phyloP scores from a whole-genome alignment of 1,140 invertebrate species.

The Zophobas atratus region DNA sequence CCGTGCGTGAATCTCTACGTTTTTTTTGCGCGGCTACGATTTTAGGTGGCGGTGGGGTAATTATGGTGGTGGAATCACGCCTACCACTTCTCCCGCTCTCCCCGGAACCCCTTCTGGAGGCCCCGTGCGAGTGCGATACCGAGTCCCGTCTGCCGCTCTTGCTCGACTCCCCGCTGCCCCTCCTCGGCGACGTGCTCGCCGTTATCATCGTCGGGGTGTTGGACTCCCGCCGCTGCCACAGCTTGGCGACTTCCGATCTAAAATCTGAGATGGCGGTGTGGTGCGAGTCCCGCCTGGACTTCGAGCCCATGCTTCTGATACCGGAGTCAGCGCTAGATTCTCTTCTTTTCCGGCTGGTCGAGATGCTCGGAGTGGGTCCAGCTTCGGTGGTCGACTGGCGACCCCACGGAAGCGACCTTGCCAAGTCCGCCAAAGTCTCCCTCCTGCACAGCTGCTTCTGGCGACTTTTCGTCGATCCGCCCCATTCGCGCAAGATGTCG shows the following conservation, averaged over 20 bases:
- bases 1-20: conserved; percentile 74
- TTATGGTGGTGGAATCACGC: conserved; percentile 76
- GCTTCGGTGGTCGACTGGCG: conserved; percentile 73
- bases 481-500: conserved; percentile 89
- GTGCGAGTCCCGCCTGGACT: conserved; percentile 79
- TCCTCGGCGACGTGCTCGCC: conserved; percentile 69
- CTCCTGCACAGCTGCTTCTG: conserved; percentile 81
- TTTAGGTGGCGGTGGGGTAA: conserved; percentile 73
- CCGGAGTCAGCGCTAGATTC: conserved; percentile 88
- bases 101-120: conserved; percentile 75
- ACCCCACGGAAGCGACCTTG: conserved; percentile 82
- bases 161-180: conserved; percentile 70
- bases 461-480: conserved; percentile 75
- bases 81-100: conserved; percentile 76
- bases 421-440: conserved; percentile 88
- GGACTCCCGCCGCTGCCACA: conserved; percentile 78
- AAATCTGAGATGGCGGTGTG: conserved; percentile 78
- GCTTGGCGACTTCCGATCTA: conserved; percentile 78
- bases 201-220: conserved; percentile 68
- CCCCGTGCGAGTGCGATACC: conserved; percentile 60
- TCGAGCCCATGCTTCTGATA: conserved; percentile 81
- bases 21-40: conserved; percentile 75
- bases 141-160: conserved; percentile 67
- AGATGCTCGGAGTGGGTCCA: conserved; percentile 69
- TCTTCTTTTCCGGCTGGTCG: conserved; percentile 75